Evolutionary conservation across 2,888 invertebrate genomes (phyloP).

Genomic region (Scaptomyza tumidula): DNA sequence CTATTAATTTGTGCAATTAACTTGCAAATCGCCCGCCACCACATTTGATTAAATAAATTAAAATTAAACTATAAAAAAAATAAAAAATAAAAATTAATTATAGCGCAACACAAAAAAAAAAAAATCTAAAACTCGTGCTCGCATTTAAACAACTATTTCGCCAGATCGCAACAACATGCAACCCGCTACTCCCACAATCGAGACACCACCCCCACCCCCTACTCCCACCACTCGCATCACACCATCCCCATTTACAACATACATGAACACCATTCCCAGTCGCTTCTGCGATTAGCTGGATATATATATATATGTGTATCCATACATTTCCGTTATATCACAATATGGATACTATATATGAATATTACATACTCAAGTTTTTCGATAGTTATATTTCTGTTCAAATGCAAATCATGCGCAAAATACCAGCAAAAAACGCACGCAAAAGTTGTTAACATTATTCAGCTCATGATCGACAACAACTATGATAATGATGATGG

Average conservation of each 20-base stretch:
- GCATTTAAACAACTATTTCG: slow-evolving; percentile 59
- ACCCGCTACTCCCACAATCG: neutral
- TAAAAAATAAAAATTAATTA: slow-evolving; percentile 5
- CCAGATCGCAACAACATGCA: slow-evolving; percentile 28
- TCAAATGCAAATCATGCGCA: slow-evolving; percentile 58
- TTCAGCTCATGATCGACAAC: slow-evolving; percentile 50
- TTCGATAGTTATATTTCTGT: slow-evolving; percentile 53
- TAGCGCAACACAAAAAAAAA: neutral
- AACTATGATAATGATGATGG: neutral
- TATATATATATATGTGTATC: slow-evolving; percentile 1
- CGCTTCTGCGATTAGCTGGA: slow-evolving; percentile 30
- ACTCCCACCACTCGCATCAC: slow-evolving; percentile 1
- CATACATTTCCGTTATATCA: slow-evolving; percentile 14
- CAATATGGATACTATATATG: neutral
- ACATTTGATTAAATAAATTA: slow-evolving; percentile 64
- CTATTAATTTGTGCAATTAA: slow-evolving; percentile 72
- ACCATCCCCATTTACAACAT: too few relatives aligned
- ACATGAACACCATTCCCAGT: neutral
- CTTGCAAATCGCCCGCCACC: slow-evolving; percentile 56
- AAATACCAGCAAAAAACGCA: slow-evolving; percentile 32
- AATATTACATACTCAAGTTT: slow-evolving; percentile 22
- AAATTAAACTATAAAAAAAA: slow-evolving; percentile 44
- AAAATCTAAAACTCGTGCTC: slow-evolving; percentile 27
- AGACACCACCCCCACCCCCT: neutral
- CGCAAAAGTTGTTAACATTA: slow-evolving; percentile 25